phyloP scores from a whole-genome alignment of 2,888 invertebrate genomes.

The Heteromyza rotundicornis region DNA sequence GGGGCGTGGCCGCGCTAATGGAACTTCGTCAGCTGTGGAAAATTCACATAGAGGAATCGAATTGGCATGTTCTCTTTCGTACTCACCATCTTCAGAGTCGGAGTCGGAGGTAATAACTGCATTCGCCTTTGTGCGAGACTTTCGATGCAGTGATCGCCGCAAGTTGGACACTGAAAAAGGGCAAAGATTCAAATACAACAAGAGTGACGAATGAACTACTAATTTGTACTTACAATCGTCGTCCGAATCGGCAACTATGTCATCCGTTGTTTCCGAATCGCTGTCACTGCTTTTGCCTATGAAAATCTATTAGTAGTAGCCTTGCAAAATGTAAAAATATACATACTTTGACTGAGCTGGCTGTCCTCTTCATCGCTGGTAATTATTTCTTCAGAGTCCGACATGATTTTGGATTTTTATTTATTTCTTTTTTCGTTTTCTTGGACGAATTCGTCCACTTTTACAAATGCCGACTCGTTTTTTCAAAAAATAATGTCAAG shows the following conservation, averaged over 20 bases:
- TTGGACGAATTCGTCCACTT: neutral
- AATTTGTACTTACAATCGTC: conserved; percentile 21
- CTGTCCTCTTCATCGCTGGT: conserved; percentile 27
- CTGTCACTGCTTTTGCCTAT: neutral
- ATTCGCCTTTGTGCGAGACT: no score
- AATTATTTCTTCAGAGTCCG: conserved; percentile 27
- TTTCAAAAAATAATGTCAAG: no score
- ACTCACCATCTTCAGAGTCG: conserved; percentile 19
- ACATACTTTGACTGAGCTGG: no score
- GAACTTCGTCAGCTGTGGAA: no score
- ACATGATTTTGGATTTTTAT: conserved; percentile 26
- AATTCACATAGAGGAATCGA: no score
- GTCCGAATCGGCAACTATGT: conserved; percentile 32
- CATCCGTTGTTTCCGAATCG: conserved; percentile 13
- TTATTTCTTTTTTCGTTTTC: neutral
- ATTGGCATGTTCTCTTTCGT: conserved; percentile 9
- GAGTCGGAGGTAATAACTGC: no score
- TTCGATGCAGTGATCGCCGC: no score
- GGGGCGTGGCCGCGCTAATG: conserved; percentile 3
- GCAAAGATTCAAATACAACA: no score
- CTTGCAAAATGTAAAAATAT: neutral
- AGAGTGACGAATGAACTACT: no score
- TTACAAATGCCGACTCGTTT: no score
- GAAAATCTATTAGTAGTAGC: neutral
- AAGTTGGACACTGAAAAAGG: no score